phyloP scores from a whole-genome alignment of 2,797 vertebrate genomes.

The Sternarchorhynchus goeldii region DNA sequence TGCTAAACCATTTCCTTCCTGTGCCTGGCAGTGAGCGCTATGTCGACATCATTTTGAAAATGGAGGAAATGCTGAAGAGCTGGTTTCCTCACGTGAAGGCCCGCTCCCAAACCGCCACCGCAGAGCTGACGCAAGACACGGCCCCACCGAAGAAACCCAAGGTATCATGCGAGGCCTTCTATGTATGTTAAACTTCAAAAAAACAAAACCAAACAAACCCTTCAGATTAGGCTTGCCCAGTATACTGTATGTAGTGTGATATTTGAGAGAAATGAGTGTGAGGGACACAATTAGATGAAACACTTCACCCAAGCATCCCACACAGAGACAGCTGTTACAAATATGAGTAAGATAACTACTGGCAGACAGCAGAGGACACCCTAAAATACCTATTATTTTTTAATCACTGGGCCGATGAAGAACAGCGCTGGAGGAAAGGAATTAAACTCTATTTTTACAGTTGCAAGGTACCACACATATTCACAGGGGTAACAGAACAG shows the following conservation, averaged over 20 bases:
- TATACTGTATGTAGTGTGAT: not conserved
- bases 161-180: slow-evolving; percentile 61
- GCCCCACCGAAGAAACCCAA: slow-evolving; percentile 75
- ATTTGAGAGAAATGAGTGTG: not conserved
- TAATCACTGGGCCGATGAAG: slow-evolving; percentile 59
- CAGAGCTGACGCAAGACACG: slow-evolving; percentile 63
- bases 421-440: slow-evolving; percentile 59
- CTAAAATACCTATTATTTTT: slow-evolving; percentile 68
- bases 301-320: slow-evolving; percentile 7
- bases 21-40: slow-evolving; percentile 72
- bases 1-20: slow-evolving; percentile 28
- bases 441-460: slow-evolving; percentile 71
- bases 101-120: slow-evolving; percentile 61
- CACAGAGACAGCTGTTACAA: slow-evolving; percentile 47
- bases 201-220: too few species aligned
- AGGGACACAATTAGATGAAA: not conserved
- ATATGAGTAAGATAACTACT: slow-evolving; percentile 53
- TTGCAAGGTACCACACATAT: slow-evolving; percentile 60
- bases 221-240: too few species aligned
- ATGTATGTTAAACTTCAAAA: not conserved
- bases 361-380: slow-evolving; percentile 41
- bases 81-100: slow-evolving; percentile 80
- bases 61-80: slow-evolving; percentile 83
- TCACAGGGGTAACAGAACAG: slow-evolving; percentile 35
- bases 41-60: slow-evolving; percentile 79